Base-by-base conservation (phyloP, 2,888 invertebrate species). In the Sesia bembeciformis region DNA sequence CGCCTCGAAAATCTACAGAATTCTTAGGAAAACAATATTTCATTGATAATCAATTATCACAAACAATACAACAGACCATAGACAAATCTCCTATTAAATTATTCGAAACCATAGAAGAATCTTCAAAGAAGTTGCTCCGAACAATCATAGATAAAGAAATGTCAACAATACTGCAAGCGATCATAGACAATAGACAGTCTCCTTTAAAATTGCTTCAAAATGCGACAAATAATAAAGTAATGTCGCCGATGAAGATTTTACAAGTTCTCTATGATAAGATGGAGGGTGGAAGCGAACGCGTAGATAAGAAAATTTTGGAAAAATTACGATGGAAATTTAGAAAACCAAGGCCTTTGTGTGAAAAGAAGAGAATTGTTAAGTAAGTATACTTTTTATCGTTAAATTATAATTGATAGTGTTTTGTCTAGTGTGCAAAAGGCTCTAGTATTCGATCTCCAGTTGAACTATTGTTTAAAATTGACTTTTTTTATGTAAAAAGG, bases 331-430 rank as follows among this genome's bases (percentile, higher is more conserved):
- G 56, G 1, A 74, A 59, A 46, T 73, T 84, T 0, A 70, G 56
- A 4, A 81, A 74, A 40, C 88, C 88, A 0, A 67, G 74, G 23
- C 88, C 88, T 1, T 53, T 84, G 57, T 60, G 71, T n/a, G 74
- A 61, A 4, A 85, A 84, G 56, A 76, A 62, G 58, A 76, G 65
- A 39, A 78, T 86, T 56, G 66, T 85, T 0, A 67, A 78, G 87
- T 88, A 52, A 78, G 82, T 77, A 41, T 38, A 56, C 6, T 8
- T 39, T 40, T 39, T 57, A 8, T 42, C 40, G n/a, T 23, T 39
- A 40, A 6, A 40, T n/a, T 41, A 41, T 3, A 6, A 23, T 23
- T 23, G 2, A 23, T 23, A 23, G 23, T 23, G 23, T 23, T 23
- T 23, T 23, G 23, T 23, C 23, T 23, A 23, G 1, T 23, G 23